Base-by-base conservation (phyloP, 2,113 vertebrate species). In the Rissa tridactyla region DNA sequence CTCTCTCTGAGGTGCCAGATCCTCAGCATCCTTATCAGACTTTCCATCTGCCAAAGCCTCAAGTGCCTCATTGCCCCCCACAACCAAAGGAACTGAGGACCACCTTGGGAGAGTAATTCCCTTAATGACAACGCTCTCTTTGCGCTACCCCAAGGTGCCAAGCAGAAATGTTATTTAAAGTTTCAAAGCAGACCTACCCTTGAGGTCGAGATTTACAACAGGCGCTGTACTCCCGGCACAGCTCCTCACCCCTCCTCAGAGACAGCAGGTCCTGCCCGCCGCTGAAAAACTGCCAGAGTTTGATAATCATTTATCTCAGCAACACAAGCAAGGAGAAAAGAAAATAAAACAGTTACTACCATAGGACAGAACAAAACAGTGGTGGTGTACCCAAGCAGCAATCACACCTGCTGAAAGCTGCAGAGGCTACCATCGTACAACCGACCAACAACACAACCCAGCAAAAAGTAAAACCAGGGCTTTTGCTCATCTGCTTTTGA, bases 401-500 rank as follows among this genome's bases (percentile, higher is more conserved):
- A 16, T 29, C 34, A 5, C 49, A 82, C 80, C 94, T 69, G 76
- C 90, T 58, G 82, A 26, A 70, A 78, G 70, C 93, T 91, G 70
- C 58, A 27, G 65, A 46, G 36, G 52, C 79, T 58, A 6, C 20
- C 66, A 19, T 2, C 34, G 19, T 19, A 46, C 44, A 70, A 62
- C 15, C 84, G 36, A 27, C 38, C 14, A 6, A 47, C 82, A 68
- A 36, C 7, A 51, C 94, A 92, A 91, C 27, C 3, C 84, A 96
- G 62, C 81, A 66, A 87, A 42, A 61, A 82, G 40, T 58, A 79
- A 80, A 90, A 13, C 7, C 49, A 8, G 26, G 46, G 18, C 61
- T 52, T 87, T 25, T 82, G 62, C 81, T 85, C 88, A 92, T 82
- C 88, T 95, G 86, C 70, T 89, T 91, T 61, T 64, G 34, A 82